Conservation (phyloP, 2,797 vertebrate genomes). For the Champsocephalus esox region DNA sequence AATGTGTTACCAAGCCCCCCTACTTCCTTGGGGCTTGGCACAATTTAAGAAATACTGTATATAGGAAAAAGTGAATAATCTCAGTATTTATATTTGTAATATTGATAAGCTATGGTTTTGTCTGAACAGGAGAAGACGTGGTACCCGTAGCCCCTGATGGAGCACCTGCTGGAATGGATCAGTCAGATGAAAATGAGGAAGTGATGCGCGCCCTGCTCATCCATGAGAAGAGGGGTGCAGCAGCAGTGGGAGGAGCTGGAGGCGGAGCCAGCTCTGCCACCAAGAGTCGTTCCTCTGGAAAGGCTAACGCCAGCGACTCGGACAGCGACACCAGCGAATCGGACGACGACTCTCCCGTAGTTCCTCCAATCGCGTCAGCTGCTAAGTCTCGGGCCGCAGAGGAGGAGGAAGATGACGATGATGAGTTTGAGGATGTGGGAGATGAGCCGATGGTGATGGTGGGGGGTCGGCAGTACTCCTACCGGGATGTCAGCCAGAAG, state of each 20-base stretch:
- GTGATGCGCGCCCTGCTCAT: conserved; percentile 98
- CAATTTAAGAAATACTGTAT: not conserved
- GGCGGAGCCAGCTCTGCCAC: conserved; percentile 51
- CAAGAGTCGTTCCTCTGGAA: conserved; percentile 65
- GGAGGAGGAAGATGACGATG: conserved; percentile 91
- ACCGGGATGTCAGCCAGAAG: conserved; percentile 94
- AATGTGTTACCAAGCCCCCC: too few relatives aligned
- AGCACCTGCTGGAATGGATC: conserved; percentile 72
- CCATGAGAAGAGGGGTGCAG: conserved; percentile 91
- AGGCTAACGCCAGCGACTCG: conserved; percentile 87
- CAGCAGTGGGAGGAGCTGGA: conserved; percentile 64
- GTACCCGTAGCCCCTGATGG: conserved; percentile 84
- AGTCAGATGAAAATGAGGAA: conserved; percentile 92
- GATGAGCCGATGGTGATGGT: conserved; percentile 92
- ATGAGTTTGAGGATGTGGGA: conserved; percentile 95
- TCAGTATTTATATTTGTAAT: not conserved
- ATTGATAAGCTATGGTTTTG: not conserved
- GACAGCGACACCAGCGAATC: conserved; percentile 99
- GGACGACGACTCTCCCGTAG: conserved; percentile 89
- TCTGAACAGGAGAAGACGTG: conserved; percentile 82
- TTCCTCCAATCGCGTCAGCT: conserved; percentile 50
- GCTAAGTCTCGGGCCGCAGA: conserved; percentile 39
- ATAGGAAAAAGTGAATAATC: not conserved
- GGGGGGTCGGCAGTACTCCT: conserved; percentile 89
- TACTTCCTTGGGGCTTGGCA: not conserved